These are phyloP conservation scores for Cyprinodon tularosa DNA, from an alignment of 2,113 vertebrate genomes.

Conservation along the genomic window DNA sequence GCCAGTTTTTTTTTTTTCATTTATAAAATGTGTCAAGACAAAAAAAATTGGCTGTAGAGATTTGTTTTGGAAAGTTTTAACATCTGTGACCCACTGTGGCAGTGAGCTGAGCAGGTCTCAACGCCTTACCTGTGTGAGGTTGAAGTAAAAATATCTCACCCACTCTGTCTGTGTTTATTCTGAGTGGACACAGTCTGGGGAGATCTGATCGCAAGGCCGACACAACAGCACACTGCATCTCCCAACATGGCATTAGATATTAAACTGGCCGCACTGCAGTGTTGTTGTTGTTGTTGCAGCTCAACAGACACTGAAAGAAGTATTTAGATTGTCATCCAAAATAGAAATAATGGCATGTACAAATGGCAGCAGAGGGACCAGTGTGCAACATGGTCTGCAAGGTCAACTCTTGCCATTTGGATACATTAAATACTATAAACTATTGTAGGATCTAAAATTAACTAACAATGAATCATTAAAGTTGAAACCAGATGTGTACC, in stretches of 20 bases:
- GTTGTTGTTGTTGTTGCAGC: constrained; percentile 1
- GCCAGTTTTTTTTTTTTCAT: constrained; percentile 25
- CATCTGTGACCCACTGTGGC: not conserved
- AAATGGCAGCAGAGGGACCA: not conserved
- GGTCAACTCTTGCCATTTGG: not conserved
- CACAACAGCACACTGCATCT: constrained; percentile 53
- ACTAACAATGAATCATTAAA: not conserved
- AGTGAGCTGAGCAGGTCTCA: constrained; percentile 11
- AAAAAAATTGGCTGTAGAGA: constrained; percentile 12
- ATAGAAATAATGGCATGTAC: not conserved
- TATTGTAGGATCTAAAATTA: not conserved
- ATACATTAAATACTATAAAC: not conserved
- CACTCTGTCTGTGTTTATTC: constrained; percentile 63
- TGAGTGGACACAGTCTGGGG: constrained; percentile 17
- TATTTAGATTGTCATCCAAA: not conserved
- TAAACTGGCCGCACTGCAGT: constrained; percentile 2
- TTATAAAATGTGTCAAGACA: constrained; percentile 35
- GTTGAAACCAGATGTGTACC: not conserved
- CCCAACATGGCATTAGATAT: constrained; percentile 1
- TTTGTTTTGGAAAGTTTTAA: constrained; percentile 56
- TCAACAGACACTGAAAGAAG: not conserved
- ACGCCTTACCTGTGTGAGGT: constrained; percentile 44
- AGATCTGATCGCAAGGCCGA: constrained; percentile 50
- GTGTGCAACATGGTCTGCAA: not conserved
- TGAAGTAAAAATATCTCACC: constrained; percentile 36